Conservation (phyloP, 2,888 invertebrate genomes). For the Elegia similella region DNA sequence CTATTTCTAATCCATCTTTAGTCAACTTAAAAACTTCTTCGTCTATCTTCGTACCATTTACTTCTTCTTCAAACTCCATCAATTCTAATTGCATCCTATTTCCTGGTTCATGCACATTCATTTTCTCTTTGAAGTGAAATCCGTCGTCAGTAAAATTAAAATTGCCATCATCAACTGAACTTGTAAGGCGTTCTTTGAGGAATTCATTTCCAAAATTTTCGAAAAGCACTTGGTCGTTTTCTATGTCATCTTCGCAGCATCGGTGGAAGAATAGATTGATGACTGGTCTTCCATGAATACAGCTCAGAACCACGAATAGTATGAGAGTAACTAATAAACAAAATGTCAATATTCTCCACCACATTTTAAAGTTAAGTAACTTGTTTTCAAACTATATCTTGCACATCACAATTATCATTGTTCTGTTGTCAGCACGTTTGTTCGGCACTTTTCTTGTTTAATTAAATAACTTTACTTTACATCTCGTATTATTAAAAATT, state of each 20-base stretch:
- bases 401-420: background rate
- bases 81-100: background rate
- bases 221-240: constrained; percentile 63
- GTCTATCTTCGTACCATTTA: background rate
- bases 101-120: constrained; percentile 3
- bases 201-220: constrained; percentile 64
- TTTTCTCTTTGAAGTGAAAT: background rate
- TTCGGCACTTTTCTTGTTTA: background rate
- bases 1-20: background rate
- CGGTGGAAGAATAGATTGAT: constrained; percentile 58
- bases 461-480: background rate
- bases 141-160: background rate
- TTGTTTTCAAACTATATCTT: background rate
- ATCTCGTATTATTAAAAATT: background rate
- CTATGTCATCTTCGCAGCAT: constrained; percentile 63
- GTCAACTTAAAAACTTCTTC: background rate
- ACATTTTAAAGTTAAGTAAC: constrained; percentile 41
- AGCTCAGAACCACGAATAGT: constrained; percentile 57
- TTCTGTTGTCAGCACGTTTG: background rate
- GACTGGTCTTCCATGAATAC: constrained; percentile 60
- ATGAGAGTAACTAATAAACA: constrained; percentile 60
- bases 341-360: constrained; percentile 65
- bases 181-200: constrained; percentile 42
- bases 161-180: background rate
- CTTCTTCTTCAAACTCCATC: background rate